These are phyloP conservation scores for Myotis daubentonii DNA, from an alignment of 2,797 vertebrate genomes.

Conservation along the genomic window DNA sequence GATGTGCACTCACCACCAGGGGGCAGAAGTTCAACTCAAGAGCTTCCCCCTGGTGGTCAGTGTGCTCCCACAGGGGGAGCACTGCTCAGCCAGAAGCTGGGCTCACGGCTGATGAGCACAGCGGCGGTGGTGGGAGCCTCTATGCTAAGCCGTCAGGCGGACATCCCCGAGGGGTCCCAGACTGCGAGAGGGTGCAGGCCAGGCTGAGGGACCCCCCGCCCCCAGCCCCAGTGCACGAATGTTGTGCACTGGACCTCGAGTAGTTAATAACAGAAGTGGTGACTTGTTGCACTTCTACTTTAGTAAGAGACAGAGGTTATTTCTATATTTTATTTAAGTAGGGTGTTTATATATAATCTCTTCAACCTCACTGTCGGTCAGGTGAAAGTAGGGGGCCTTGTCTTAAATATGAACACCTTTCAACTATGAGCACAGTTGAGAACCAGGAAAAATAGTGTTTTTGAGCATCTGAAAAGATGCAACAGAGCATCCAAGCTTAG, in stretches of 20 bases:
- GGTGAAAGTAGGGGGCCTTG: neutral
- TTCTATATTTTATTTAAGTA: neutral
- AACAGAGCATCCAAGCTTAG: neutral
- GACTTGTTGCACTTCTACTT: neutral
- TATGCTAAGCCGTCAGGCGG: rapidly evolving
- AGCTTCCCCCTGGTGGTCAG: too few relatives aligned
- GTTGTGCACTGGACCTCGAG: too few relatives aligned
- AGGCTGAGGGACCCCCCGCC: too few relatives aligned
- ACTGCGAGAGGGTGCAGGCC: too few relatives aligned
- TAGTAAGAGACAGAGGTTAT: neutral
- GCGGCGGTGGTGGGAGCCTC: too few relatives aligned
- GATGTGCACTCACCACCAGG: too few relatives aligned
- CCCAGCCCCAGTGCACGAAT: too few relatives aligned
- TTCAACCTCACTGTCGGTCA: neutral
- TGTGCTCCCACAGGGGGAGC: too few relatives aligned
- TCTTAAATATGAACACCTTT: neutral
- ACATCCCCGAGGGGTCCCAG: too few relatives aligned
- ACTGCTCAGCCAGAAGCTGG: too few relatives aligned
- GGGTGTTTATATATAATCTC: neutral
- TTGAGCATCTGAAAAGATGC: neutral
- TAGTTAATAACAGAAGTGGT: neutral
- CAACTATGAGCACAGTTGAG: neutral
- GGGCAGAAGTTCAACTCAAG: too few relatives aligned
- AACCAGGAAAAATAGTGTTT: neutral
- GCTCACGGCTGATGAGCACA: too few relatives aligned